A percentile compares a stretch with the other conserved stretches of the same genome.
Evolutionary conservation across 2,888 invertebrate genomes (phyloP).

Genomic region (Ectemnius cavifrons): DNA sequence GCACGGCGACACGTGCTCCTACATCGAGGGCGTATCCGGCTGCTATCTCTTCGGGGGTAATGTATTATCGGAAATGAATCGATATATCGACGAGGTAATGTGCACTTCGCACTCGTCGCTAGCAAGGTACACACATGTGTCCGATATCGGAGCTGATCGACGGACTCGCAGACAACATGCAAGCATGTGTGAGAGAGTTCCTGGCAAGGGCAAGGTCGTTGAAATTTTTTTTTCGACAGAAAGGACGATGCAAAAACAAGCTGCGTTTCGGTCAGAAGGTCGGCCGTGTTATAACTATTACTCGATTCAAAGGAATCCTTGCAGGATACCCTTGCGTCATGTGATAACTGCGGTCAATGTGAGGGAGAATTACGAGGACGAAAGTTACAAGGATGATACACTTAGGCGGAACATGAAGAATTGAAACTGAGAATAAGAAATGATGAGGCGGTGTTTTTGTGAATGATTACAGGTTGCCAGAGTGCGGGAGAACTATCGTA

Average conservation of each 20-base stretch:
- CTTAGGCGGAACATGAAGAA: neutral
- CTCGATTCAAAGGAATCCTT: neutral
- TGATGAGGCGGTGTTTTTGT: conserved; percentile 12
- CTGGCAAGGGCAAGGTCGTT: conserved; percentile 56
- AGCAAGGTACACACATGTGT: conserved; percentile 36
- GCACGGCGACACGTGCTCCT: no score
- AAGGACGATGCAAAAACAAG: neutral
- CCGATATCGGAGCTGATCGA: conserved; percentile 42
- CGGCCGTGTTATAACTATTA: neutral
- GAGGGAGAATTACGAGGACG: neutral
- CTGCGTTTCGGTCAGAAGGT: neutral
- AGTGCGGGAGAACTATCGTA: conserved; percentile 39
- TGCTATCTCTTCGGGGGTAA: conserved; percentile 52
- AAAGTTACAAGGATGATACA: neutral
- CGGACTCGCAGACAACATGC: conserved; percentile 16
- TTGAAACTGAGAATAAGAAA: conserved; percentile 11
- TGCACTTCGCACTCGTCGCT: conserved; percentile 38
- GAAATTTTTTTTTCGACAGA: conserved; percentile 24
- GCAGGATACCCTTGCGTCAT: neutral
- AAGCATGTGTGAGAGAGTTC: neutral
- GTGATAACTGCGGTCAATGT: neutral
- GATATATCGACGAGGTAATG: conserved; percentile 57
- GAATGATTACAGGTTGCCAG: conserved; percentile 41
- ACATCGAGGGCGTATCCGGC: neutral
- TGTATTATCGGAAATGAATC: conserved; percentile 62